phyloP scores from a whole-genome alignment of 2,888 invertebrate species.

The Eupithecia inturbata region DNA sequence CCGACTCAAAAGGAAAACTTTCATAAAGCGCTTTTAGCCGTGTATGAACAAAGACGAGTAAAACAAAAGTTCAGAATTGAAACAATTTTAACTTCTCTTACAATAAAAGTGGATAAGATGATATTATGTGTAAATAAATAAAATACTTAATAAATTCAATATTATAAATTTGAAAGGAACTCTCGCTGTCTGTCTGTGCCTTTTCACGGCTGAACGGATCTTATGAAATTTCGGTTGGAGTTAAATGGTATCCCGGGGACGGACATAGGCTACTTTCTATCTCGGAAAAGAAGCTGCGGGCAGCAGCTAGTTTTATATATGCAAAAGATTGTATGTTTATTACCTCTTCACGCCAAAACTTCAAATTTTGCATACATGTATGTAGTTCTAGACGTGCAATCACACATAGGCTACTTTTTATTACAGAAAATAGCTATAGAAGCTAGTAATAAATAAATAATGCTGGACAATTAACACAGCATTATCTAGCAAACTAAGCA shows the following conservation, averaged over 20 bases:
- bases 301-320: background rate
- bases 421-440: background rate
- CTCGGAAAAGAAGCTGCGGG: too few relatives aligned
- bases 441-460: background rate
- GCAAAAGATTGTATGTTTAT: background rate
- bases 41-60: background rate
- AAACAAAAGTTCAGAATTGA: background rate
- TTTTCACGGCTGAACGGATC: too few relatives aligned
- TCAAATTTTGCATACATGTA: too few relatives aligned
- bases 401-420: too few relatives aligned
- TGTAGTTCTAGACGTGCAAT: too few relatives aligned
- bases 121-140: background rate
- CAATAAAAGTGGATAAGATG: background rate
- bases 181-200: too few relatives aligned
- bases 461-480: background rate
- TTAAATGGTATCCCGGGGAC: too few relatives aligned
- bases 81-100: background rate
- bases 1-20: slow-evolving; percentile 5
- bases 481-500: background rate
- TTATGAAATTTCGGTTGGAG: too few relatives aligned
- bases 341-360: background rate
- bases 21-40: background rate
- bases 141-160: too few relatives aligned
- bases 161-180: too few relatives aligned
- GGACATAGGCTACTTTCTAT: too few relatives aligned